These are phyloP conservation scores for Actinostola sp. DNA, from an alignment of 92 coral and sea anemone genomes.

Conservation along the genomic window DNA sequence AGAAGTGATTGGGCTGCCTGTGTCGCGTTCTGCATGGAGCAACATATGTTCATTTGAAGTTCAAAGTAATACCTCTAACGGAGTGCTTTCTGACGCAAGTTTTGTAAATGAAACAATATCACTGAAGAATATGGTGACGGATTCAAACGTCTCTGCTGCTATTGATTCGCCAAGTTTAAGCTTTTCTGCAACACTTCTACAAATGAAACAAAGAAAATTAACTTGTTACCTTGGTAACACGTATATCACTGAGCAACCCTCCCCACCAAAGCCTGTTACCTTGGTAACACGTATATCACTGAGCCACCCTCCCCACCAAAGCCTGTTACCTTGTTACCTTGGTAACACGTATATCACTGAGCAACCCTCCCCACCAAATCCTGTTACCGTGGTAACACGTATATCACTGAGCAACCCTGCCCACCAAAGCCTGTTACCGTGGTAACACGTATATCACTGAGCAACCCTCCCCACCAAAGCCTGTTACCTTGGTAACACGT, in stretches of 20 bases:
- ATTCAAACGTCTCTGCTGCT: slow-evolving; percentile 79
- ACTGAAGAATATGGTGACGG: slow-evolving; percentile 92
- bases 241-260: not conserved
- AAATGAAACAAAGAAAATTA: not conserved
- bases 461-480: not conserved
- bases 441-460: not conserved
- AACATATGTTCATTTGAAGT: not conserved
- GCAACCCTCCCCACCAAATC: not conserved
- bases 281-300: not conserved
- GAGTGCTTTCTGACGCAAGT: slow-evolving; percentile 83
- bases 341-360: too few relatives aligned
- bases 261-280: not conserved
- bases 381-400: too few relatives aligned
- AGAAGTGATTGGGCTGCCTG: too few relatives aligned
- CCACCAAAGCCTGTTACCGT: not conserved
- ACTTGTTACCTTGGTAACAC: not conserved
- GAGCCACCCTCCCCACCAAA: too few relatives aligned
- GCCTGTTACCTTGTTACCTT: slow-evolving; percentile 67
- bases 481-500: not conserved
- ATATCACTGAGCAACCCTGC: too few relatives aligned
- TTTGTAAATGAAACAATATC: slow-evolving; percentile 86
- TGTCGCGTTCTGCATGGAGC: too few relatives aligned
- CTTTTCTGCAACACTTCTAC: slow-evolving; percentile 90
- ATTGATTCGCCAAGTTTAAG: slow-evolving; percentile 85
- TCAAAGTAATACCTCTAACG: slow-evolving; percentile 64